Conservation (phyloP, 2,113 vertebrate species). For the Pangasianodon gigas region DNA sequence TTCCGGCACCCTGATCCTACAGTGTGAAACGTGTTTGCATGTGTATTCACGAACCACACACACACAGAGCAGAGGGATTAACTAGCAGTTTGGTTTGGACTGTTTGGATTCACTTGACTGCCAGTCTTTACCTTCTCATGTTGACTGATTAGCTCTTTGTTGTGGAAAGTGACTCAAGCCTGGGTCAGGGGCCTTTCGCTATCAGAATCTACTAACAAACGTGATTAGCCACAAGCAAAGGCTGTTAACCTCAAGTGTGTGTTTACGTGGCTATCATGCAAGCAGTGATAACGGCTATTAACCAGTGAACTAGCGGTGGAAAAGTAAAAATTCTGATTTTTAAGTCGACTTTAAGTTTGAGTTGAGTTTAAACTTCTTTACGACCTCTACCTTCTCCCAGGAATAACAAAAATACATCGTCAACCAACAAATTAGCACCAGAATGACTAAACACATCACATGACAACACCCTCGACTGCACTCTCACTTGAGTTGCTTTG, state of each 20-base stretch:
- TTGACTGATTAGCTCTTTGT: conserved; percentile 44
- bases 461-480: neutral
- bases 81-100: conserved; percentile 14
- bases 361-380: neutral
- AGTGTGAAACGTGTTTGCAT: neutral
- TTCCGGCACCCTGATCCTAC: neutral
- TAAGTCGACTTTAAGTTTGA: neutral
- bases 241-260: conserved; percentile 15
- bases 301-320: neutral
- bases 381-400: no score
- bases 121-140: conserved; percentile 10
- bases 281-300: neutral
- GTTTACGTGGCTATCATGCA: conserved; percentile 7
- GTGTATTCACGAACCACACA: neutral
- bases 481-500: neutral
- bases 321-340: neutral
- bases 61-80: neutral
- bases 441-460: neutral
- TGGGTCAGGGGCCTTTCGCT: neutral
- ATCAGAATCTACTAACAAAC: conserved; percentile 40
- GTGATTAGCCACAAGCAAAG: conserved; percentile 18
- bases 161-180: conserved; percentile 12
- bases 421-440: neutral
- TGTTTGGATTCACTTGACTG: conserved; percentile 43
- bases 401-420: neutral